Base-by-base conservation (phyloP, 2,113 vertebrate species). In the Petrocephalus microphthalmus region DNA sequence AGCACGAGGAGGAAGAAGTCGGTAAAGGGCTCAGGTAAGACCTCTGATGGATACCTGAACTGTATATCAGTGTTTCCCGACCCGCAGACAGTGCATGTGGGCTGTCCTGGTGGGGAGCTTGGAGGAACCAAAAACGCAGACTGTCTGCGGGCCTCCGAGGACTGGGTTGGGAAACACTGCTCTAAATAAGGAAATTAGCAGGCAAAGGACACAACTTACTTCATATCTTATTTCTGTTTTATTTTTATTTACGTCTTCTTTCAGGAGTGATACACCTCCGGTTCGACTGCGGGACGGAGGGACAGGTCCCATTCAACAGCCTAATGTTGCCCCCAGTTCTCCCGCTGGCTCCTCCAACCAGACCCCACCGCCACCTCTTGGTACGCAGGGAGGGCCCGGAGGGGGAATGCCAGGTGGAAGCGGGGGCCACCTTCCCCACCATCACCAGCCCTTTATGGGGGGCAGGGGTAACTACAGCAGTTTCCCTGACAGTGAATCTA, bases 201-300 rank as follows among this genome's bases (percentile, higher is more conserved):
- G 22, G 37, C 29, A 57, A 57, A 42, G 52, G 42, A 15, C 52
- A 29, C 29, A 17, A 57, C 7, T 8, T 15, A 8, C 13, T 85
- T 37, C 47, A 20, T 51, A 20, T 15, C 42, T 13, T 47, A 22
- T 83, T 49, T 84, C 15, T 67, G 5, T 67, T 67, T 67, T 67
- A 20, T 67, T 67, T 67, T 67, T 87, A 1, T 88, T 71, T n/a
- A n/a, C 86, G 86, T 82, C 15, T 71, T 86, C 42, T 25, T 82
- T 33, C 89, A 98, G 97, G 94, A 97, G 96, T 1, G 96, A 97
- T 90, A 97, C 97, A 5, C 97, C 97, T 90, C 96, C 97, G 5
- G 95, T 95, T 19, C 96, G 96, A 86, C 90, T 93, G 88, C 91
- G 95, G 88, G 96, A 96, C 0, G 92, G 90, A 45, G 94, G 91